Evolutionary conservation across 1,140 invertebrate species (phyloP).

Genomic region (Meloidogyne floridensis): DNA sequence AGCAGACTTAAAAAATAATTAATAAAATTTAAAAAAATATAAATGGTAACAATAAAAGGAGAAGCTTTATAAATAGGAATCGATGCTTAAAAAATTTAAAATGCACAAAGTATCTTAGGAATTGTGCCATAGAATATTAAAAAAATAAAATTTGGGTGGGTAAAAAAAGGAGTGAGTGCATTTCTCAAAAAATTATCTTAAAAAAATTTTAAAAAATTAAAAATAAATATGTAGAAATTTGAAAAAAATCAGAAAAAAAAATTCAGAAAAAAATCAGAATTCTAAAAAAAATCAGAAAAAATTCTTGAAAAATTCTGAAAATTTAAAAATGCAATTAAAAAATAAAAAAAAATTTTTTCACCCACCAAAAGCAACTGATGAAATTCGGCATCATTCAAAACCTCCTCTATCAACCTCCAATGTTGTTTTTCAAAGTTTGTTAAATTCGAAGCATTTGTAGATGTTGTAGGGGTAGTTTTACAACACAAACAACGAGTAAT

Average conservation of each 20-base stretch:
- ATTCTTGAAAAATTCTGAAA: neutral
- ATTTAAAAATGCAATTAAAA: neutral
- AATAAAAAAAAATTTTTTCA: neutral
- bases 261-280: no score
- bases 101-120: no score
- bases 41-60: neutral
- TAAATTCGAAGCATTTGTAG: neutral
- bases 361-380: slow-evolving; percentile 49
- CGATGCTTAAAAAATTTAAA: no score
- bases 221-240: no score
- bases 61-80: neutral
- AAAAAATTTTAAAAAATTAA: no score
- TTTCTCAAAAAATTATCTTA: no score
- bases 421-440: neutral
- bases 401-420: slow-evolving; percentile 26
- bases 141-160: slow-evolving; percentile 4
- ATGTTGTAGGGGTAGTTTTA: slow-evolving; percentile 16
- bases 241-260: no score
- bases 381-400: slow-evolving; percentile 43
- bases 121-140: slow-evolving; percentile 19
- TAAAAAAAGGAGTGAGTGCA: neutral
- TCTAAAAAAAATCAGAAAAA: no score
- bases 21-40: no score
- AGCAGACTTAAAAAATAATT: no score
- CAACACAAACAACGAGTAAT: slow-evolving; percentile 36